Evolutionary conservation across 2,113 vertebrate species (phyloP), one percentile per base, ranked within the genome.

Genomic region (Mungos mungo): DNA sequence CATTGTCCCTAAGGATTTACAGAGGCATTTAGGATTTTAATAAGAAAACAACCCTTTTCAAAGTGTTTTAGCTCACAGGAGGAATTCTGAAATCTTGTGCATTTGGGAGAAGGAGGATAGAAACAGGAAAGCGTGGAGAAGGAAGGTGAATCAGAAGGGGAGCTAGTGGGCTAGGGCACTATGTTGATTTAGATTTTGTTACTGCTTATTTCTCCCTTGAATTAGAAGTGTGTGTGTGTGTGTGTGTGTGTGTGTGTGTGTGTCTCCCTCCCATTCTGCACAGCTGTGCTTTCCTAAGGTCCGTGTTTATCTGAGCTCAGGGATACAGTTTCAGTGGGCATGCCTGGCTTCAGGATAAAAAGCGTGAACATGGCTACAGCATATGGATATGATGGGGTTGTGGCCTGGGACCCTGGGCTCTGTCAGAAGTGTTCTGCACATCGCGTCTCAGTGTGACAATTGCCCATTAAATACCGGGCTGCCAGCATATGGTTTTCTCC

Each of bases 271-370:
- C 81, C 31, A 66, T 54, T 94, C 77, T 91, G 76, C 41, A 52
- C 77, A 94, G 95, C 95, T 96, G 95, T 90, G 68, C 94, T 57
- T 88, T 97, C 86, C 96, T 77, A 88, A 94, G 72, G 76, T 47
- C 66, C 41, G 1, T 33, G 38, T 92, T 47, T 35, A 93, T 95
- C 84, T 88, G 88, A 90, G 88, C 71, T 81, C 38, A 19, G 63
- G 89, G 93, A 93, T 96, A 38, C 15, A 47, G 85, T 98, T 96
- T 96, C 94, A 88, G 52, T 84, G 69, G 86, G 84, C 14, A 9
- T 91, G 87, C 57, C 83, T 93, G 86, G 91, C 69, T 69, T 84
- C 21, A 35, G 93, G 89, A 60, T 84, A 81, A 97, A 82, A 80
- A n/a, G 57, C 0, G 2, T 89, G 91, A 96, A 80, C 90, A 72